Conservation (phyloP, 92 coral and sea anemone species). For the Parazoanthus darwini region DNA sequence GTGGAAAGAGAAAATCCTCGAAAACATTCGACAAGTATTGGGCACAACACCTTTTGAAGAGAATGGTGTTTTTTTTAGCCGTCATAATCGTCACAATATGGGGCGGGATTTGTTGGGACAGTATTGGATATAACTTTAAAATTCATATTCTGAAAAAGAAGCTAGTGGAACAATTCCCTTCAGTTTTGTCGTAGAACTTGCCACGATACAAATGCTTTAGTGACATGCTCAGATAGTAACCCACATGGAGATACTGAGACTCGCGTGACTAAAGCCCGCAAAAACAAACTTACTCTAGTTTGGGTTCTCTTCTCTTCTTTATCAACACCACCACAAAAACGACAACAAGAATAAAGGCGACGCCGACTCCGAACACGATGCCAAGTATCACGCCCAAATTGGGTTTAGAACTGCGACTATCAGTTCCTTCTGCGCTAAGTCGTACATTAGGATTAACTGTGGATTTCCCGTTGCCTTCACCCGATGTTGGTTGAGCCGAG, state of each 20-base stretch:
- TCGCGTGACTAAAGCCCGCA: background rate
- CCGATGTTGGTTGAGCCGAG: background rate
- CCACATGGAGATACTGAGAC: background rate
- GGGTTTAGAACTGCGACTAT: background rate
- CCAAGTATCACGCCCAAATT: constrained; percentile 64
- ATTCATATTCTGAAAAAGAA: no score
- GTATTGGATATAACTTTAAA: no score
- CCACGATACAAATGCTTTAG: no score
- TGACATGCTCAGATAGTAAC: no score
- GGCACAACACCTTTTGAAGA: no score
- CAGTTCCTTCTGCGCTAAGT: background rate
- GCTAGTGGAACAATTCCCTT: no score
- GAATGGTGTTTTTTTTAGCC: no score
- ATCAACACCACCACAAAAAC: constrained; percentile 35
- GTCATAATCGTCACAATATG: no score
- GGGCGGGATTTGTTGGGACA: no score
- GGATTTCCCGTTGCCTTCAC: background rate
- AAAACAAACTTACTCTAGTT: constrained; percentile 70
- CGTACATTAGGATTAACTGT: constrained; percentile 6
- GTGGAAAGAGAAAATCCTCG: no score
- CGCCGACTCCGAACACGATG: constrained; percentile 53
- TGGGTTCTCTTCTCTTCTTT: constrained; percentile 50
- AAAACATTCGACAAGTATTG: no score
- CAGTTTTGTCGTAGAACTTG: no score
- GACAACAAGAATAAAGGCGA: constrained; percentile 1